Evolutionary conservation across 64 coral and sea anemone species (phyloP), one percentile per base, ranked within the genome.

Genomic region (Acropora tenuis): DNA sequence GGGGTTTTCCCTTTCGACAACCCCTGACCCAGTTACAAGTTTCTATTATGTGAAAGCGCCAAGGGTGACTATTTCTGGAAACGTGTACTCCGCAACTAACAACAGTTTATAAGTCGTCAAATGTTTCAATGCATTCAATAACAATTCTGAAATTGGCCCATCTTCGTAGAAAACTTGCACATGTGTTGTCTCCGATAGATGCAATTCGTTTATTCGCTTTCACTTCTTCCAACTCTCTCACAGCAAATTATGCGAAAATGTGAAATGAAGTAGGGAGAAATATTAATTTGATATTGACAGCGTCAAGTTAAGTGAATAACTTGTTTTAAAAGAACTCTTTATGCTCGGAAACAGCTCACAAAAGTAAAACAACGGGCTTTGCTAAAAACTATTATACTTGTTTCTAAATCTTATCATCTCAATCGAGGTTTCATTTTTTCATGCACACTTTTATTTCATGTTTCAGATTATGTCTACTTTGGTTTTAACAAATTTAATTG

Each of bases 241-340:
- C 75, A 5, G 75, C 43, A 17, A 48, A 78, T 75, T 18, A 78
- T 78, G 75, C 45, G 17, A 48, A 78, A 18, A 9, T 49, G 2
- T 47, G 46, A 48, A 45, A 76, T 76, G 74, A 78, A 78, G 75
- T 78, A 48, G 16, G 46, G 45, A 78, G 75, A 78, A 78, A 48
- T 78, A 13, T 48, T 49, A 78, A 48, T 78, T 48, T 18, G 12
- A 78, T 78, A 48, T 78, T 78, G 75, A 47, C 15, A 48, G 44
- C 46, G 15, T 78, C 15, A 48, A 78, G 75, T 48, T 16, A 47
- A 47, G 12, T 78, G 45, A 78, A 78, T 46, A 6, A 16, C 4
- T 17, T 45, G 43, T 71, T 61, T 71, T 11, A 81, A 72, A 43
- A 49, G 45, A 8, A 47, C 5, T 72, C 65, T 85, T 30, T 48